These are phyloP conservation scores for Rhineura floridana DNA, from an alignment of 2,113 vertebrate species.

Conservation along the genomic window DNA sequence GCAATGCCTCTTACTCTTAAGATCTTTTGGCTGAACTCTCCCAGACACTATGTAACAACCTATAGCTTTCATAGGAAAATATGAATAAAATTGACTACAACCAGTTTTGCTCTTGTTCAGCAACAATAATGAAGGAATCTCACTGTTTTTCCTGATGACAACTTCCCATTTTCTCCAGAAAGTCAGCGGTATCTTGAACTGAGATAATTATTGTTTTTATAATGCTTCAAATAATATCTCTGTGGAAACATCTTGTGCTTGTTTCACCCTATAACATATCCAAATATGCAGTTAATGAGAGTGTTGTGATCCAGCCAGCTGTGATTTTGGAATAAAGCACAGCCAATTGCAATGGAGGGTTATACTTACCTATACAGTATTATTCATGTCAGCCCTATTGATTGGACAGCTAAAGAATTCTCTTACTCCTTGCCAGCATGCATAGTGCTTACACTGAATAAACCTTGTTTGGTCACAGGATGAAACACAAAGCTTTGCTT, in stretches of 20 bases:
- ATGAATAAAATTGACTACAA: not conserved
- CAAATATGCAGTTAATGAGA: not conserved
- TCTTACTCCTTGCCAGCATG: accelerated
- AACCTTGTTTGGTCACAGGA: not conserved
- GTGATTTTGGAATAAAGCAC: not conserved
- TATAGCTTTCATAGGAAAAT: not conserved
- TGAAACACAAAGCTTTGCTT: not conserved
- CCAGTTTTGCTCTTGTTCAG: not conserved
- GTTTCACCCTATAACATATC: not conserved
- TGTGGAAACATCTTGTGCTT: not conserved
- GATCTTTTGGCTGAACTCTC: not conserved
- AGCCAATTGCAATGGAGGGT: not conserved
- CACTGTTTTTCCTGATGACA: not conserved
- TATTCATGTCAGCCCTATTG: not conserved
- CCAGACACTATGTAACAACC: not conserved
- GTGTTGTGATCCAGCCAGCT: not conserved
- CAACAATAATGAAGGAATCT: not conserved
- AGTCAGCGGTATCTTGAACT: constrained; percentile 32
- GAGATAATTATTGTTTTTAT: not conserved
- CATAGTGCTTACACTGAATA: constrained; percentile 19
- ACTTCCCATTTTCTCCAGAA: constrained; percentile 33
- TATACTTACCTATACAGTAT: not conserved
- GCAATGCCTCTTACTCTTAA: not conserved
- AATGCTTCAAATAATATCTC: not conserved
- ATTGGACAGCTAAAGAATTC: constrained; percentile 4